Conservation (phyloP, 37 sponge, comb jelly and placozoan genomes). For the Beroe ovata region DNA sequence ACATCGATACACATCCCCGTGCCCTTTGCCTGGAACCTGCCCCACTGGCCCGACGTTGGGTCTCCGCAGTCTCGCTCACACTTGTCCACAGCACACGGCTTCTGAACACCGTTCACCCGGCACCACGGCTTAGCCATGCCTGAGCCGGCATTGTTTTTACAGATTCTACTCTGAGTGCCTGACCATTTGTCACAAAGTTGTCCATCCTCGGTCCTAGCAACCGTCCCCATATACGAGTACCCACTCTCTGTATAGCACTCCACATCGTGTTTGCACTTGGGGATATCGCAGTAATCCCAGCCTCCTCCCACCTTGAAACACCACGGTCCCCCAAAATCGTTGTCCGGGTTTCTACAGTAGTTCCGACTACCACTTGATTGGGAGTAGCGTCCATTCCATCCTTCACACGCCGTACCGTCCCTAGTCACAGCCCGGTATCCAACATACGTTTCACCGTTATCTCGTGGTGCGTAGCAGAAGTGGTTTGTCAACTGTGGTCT, state of each 20-base stretch:
- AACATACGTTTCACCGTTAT: constrained; percentile 1
- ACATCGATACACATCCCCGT: constrained; percentile 40
- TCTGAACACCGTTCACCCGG: not conserved
- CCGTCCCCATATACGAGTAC: constrained; percentile 56
- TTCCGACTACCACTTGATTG: not conserved
- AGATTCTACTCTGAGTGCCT: not conserved
- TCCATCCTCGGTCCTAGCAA: not conserved
- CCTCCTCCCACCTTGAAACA: not conserved
- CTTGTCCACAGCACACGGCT: constrained; percentile 43
- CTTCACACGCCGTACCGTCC: not conserved
- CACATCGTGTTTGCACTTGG: constrained; percentile 55
- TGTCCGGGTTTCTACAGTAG: constrained; percentile 65
- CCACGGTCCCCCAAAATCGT: constrained; percentile 56
- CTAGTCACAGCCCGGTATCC: constrained; percentile 14
- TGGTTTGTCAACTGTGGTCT: not conserved
- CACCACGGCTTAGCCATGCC: constrained; percentile 26
- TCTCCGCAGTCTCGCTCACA: constrained; percentile 54
- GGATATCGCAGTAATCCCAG: constrained; percentile 67
- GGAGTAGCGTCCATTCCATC: not conserved
- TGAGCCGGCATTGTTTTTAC: not conserved
- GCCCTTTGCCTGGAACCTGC: constrained; percentile 18
- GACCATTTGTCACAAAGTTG: constrained; percentile 42
- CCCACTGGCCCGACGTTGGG: constrained; percentile 28
- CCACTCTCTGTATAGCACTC: constrained; percentile 43
- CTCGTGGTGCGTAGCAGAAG: constrained; percentile 54